A percentile compares a stretch with the other conserved stretches of the same genome.
phyloP scores from a whole-genome alignment of 2,113 vertebrate genomes.

The Phocoena sinus region DNA sequence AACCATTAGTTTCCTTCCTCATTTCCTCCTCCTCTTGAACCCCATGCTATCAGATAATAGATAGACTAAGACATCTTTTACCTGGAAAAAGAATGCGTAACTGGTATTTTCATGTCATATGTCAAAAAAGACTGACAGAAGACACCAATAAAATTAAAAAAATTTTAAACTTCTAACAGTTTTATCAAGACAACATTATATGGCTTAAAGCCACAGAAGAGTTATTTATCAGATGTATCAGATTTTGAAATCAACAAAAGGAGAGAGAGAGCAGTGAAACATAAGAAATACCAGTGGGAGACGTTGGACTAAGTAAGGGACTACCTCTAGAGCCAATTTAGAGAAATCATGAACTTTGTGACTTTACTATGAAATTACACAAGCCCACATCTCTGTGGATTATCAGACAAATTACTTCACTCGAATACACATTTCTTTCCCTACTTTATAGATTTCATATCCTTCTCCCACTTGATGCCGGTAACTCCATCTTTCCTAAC shows the following conservation, averaged over 20 bases:
- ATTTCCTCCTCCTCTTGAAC: neutral
- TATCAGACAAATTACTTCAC: slow-evolving; percentile 40
- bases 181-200: slow-evolving; percentile 16
- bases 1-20: neutral
- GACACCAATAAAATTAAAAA: neutral
- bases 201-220: slow-evolving; percentile 12
- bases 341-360: neutral
- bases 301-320: neutral
- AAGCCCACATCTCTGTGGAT: neutral
- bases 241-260: neutral
- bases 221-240: neutral
- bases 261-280: neutral
- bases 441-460: slow-evolving; percentile 33
- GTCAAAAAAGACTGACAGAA: neutral
- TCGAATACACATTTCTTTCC: slow-evolving; percentile 7
- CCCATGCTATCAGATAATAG: neutral
- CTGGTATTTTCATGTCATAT: neutral
- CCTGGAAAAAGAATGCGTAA: neutral
- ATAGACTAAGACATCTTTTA: neutral
- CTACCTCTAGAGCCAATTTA: neutral
- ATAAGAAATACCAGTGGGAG: neutral
- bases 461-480: neutral
- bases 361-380: neutral
- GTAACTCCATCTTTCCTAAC: slow-evolving; percentile 31
- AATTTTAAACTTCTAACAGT: neutral